These are phyloP conservation scores for Tarsius wallacei DNA, from an alignment of 2,797 vertebrate species.

Conservation along the genomic window DNA sequence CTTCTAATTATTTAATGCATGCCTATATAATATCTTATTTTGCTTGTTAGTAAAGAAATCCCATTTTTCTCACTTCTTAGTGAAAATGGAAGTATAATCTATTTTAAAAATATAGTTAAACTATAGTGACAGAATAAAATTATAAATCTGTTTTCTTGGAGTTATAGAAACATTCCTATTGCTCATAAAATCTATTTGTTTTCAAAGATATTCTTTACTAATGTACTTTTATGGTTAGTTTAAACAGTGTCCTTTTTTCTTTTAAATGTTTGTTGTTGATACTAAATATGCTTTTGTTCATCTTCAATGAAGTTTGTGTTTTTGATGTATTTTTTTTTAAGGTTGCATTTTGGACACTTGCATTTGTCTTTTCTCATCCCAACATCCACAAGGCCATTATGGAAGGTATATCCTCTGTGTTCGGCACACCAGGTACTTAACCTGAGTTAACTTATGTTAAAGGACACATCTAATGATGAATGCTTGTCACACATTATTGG, in stretches of 20 bases:
- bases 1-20: slow-evolving; percentile 20
- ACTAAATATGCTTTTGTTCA: not conserved
- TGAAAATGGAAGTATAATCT: not conserved
- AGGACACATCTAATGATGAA: not conserved
- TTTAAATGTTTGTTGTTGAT: not conserved
- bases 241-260: not conserved
- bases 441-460: not conserved
- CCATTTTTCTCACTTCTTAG: not conserved
- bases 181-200: slow-evolving; percentile 31
- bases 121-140: not conserved
- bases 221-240: not conserved
- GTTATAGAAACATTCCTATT: not conserved
- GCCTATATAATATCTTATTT: not conserved
- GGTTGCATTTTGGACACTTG: slow-evolving; percentile 93
- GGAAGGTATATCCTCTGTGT: slow-evolving; percentile 90
- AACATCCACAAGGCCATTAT: slow-evolving; percentile 88
- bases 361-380: slow-evolving; percentile 91
- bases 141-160: not conserved
- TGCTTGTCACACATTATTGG: not conserved
- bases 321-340: slow-evolving; percentile 81
- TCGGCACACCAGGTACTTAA: slow-evolving; percentile 92
- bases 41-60: not conserved
- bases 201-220: slow-evolving; percentile 24
- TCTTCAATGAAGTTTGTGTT: not conserved
- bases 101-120: slow-evolving; percentile 26